These are phyloP conservation scores for Labrus mixtus DNA, from an alignment of 2,113 vertebrate species.

Conservation along the genomic window DNA sequence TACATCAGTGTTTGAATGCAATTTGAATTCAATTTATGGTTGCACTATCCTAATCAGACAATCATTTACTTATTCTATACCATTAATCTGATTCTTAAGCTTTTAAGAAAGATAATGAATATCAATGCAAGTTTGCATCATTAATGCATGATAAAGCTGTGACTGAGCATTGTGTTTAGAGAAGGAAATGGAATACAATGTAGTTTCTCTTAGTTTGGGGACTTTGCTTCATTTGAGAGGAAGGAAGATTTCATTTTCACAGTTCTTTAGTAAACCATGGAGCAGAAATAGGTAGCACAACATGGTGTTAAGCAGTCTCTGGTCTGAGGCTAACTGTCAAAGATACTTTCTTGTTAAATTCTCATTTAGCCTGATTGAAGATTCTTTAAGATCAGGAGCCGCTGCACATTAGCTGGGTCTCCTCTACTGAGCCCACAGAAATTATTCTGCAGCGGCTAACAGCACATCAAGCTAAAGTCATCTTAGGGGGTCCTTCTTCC, in stretches of 20 bases:
- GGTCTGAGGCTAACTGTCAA: slow-evolving; percentile 37
- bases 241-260: slow-evolving; percentile 15
- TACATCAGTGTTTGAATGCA: too few species aligned
- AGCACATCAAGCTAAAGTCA: slow-evolving; percentile 24
- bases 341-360: slow-evolving; percentile 46
- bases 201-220: not conserved
- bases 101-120: not conserved
- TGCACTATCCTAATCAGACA: too few species aligned
- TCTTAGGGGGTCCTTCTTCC: slow-evolving; percentile 25
- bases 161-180: slow-evolving; percentile 12
- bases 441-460: slow-evolving; percentile 20
- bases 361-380: slow-evolving; percentile 52
- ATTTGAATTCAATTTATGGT: too few species aligned
- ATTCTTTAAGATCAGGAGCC: slow-evolving; percentile 42
- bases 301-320: slow-evolving; percentile 21
- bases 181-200: not conserved
- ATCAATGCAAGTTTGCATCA: not conserved
- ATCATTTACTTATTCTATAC: too few species aligned
- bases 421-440: slow-evolving; percentile 4
- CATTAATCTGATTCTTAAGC: too few species aligned
- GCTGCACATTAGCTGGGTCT: slow-evolving; percentile 24
- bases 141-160: not conserved
- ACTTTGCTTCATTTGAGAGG: slow-evolving; percentile 23
- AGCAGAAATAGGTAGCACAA: not conserved
- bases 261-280: slow-evolving; percentile 1